phyloP scores from a whole-genome alignment of 2,113 vertebrate genomes.

The Notechis scutatus region DNA sequence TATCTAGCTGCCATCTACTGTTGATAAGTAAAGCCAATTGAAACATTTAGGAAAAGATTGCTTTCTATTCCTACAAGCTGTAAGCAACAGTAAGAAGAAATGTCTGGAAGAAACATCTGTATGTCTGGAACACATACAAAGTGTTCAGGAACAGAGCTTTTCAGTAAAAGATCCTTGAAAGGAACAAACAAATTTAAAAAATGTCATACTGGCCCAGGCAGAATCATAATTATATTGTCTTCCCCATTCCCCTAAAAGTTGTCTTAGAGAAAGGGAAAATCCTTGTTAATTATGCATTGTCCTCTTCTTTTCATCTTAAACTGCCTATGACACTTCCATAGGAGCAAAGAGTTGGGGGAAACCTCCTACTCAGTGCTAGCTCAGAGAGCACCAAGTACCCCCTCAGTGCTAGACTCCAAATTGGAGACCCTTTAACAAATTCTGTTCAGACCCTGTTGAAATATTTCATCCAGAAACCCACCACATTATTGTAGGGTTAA shows the following conservation, averaged over 20 bases:
- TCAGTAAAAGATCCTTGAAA: not conserved
- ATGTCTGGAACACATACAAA: not conserved
- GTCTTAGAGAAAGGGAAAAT: not conserved
- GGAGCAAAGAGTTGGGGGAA: not conserved
- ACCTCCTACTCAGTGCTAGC: not conserved
- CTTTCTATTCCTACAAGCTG: not conserved
- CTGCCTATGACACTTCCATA: not conserved
- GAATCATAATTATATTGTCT: not conserved
- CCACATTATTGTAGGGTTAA: not conserved
- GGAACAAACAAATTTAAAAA: not conserved
- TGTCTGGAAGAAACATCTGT: not conserved
- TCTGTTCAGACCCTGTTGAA: not conserved
- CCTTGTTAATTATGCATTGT: not conserved
- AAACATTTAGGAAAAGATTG: not conserved
- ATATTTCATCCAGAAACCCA: not conserved
- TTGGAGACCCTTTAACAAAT: not conserved
- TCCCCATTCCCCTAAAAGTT: not conserved
- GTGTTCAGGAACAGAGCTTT: not conserved
- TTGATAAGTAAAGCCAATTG: not conserved
- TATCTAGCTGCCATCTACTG: not conserved
- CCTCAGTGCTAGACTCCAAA: not conserved
- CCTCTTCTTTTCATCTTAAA: not conserved
- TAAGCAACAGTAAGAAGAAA: not conserved
- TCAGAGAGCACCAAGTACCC: not conserved
- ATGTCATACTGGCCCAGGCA: not conserved